Evolutionary conservation across 2,797 vertebrate species (phyloP).

Genomic region (Gymnothorax javanicus): DNA sequence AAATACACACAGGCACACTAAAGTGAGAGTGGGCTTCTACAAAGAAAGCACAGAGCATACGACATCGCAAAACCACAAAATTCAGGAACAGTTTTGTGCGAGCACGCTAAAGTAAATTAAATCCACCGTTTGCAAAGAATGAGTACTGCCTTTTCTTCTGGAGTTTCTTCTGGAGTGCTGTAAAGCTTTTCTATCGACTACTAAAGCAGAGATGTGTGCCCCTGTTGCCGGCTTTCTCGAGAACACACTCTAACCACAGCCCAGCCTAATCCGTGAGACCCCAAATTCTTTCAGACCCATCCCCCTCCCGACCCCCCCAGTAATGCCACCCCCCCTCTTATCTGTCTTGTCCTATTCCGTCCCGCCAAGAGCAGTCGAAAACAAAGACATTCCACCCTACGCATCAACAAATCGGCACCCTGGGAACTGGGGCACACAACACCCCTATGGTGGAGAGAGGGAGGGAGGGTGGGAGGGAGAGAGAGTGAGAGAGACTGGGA

Average conservation of each 20-base stretch:
- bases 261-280: not conserved
- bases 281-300: not conserved
- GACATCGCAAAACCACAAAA: not conserved
- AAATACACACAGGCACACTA: not conserved
- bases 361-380: not conserved
- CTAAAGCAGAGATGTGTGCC: not conserved
- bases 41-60: not conserved
- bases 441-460: not conserved
- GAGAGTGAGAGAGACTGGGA: not conserved
- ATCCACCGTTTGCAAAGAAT: not conserved
- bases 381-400: not conserved
- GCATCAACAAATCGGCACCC: not conserved
- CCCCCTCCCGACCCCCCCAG: not conserved
- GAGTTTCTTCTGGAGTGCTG: not conserved
- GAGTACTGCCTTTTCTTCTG: not conserved
- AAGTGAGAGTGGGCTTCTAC: not conserved
- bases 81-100: not conserved
- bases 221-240: not conserved
- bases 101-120: not conserved
- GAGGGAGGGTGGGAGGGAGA: too few relatives aligned
- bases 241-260: not conserved
- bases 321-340: too few relatives aligned
- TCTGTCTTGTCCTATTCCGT: not conserved
- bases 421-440: constrained; percentile 9
- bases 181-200: not conserved